Percentiles rank a stretch among this genome's conserved stretches.
phyloP scores from a whole-genome alignment of 1,140 invertebrate genomes.

The Contarinia nasturtii region DNA sequence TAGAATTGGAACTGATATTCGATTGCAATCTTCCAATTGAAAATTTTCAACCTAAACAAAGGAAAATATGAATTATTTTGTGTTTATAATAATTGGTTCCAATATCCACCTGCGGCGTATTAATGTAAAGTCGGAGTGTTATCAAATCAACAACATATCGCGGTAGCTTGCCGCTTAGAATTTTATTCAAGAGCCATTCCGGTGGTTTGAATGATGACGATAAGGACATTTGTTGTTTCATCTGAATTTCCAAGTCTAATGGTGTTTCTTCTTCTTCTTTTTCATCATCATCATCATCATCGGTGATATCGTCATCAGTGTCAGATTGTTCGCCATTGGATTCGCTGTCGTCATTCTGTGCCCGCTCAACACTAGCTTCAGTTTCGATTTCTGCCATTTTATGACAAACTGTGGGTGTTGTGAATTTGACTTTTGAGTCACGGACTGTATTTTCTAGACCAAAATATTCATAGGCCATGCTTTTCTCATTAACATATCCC shows the following conservation, averaged over 20 bases:
- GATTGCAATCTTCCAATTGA: conserved; percentile 46
- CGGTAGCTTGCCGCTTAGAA: conserved; percentile 35
- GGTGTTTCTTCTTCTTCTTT: neutral
- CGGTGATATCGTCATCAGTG: neutral
- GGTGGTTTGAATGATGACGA: conserved; percentile 21
- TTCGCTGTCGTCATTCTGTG: no score
- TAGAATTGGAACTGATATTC: conserved; percentile 39
- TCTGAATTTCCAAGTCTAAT: no score
- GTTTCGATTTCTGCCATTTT: neutral
- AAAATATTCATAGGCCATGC: conserved; percentile 34
- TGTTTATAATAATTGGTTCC: no score
- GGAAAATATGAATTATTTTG: no score
- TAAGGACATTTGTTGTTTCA: no score
- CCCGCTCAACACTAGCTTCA: no score
- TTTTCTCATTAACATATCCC: conserved; percentile 34
- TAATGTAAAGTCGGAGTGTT: conserved; percentile 39
- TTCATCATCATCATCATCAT: conserved; percentile 4
- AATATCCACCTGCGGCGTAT: conserved; percentile 48
- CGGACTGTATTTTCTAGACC: conserved; percentile 13
- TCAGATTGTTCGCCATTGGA: no score
- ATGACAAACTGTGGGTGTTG: neutral
- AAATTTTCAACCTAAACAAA: no score
- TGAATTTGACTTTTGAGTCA: neutral
- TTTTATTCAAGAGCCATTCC: conserved; percentile 41
- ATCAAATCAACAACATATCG: conserved; percentile 45